Conservation (phyloP, 2,888 invertebrate genomes). For the Anagyrus pseudococci region DNA sequence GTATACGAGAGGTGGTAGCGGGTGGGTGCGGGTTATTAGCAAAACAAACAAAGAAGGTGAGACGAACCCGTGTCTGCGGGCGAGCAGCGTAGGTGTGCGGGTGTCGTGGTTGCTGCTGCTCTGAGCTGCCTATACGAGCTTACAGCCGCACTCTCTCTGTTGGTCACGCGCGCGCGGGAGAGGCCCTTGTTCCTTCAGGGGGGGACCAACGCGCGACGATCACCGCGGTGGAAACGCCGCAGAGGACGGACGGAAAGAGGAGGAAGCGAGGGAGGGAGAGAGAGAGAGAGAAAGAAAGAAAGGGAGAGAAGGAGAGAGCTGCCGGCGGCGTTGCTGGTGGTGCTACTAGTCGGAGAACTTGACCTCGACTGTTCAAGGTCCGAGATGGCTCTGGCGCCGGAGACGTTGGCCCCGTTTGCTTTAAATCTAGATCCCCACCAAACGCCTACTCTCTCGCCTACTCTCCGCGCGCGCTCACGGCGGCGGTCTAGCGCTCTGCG, state of each 20-base stretch:
- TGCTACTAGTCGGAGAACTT: slow-evolving; percentile 39
- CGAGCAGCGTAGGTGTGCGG: no score
- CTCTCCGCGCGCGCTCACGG: not conserved
- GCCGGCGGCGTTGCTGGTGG: not conserved
- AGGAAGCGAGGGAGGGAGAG: not conserved
- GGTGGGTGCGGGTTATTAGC: no score
- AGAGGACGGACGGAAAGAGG: no score
- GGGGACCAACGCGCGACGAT: not conserved
- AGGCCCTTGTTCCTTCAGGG: no score
- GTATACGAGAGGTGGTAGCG: no score
- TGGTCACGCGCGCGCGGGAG: no score
- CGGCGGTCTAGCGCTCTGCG: not conserved
- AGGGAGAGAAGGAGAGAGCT: no score
- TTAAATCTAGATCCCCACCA: slow-evolving; percentile 62
- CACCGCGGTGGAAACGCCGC: not conserved
- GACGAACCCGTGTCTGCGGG: no score
- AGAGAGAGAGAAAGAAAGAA: not conserved
- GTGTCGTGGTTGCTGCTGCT: no score
- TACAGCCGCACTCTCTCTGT: no score
- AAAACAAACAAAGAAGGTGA: no score
- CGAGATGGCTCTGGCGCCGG: slow-evolving; percentile 59
- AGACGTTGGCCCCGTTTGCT: slow-evolving; percentile 62
- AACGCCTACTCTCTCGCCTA: slow-evolving; percentile 34
- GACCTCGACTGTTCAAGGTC: slow-evolving; percentile 59
- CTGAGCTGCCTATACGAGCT: no score